Conservation (phyloP, 2,888 invertebrate species). For the Diarsia dahlii region DNA sequence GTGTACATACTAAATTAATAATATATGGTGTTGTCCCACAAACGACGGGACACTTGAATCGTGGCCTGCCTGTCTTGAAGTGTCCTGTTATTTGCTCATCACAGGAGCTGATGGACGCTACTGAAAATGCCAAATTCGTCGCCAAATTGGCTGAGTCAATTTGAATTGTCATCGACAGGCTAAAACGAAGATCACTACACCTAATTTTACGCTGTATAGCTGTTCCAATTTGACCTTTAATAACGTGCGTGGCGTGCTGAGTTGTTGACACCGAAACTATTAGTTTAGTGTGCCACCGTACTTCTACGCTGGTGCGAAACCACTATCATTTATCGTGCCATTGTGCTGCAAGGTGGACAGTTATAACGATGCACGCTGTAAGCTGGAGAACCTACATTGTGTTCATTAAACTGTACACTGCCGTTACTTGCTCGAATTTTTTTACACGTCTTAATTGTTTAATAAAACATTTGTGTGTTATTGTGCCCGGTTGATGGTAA, state of each 20-base stretch:
- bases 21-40: too few relatives aligned
- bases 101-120: too few relatives aligned
- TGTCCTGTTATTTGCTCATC: too few relatives aligned
- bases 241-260: conserved; percentile 9
- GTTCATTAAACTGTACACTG: conserved; percentile 62
- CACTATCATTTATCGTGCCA: conserved; percentile 50
- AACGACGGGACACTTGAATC: too few relatives aligned
- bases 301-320: conserved; percentile 9
- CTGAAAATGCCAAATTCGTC: too few relatives aligned
- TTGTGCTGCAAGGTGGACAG: conserved; percentile 69
- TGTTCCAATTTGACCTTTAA: background rate
- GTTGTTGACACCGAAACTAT: background rate
- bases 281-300: conserved; percentile 18
- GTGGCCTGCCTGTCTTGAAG: too few relatives aligned
- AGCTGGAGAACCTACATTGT: conserved; percentile 71
- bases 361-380: conserved; percentile 67
- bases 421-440: conserved; percentile 64
- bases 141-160: too few relatives aligned
- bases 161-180: too few relatives aligned
- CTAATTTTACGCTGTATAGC: too few relatives aligned
- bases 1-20: too few relatives aligned
- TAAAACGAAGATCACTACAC: too few relatives aligned
- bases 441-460: conserved; percentile 38
- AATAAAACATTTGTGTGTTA: conserved; percentile 9
- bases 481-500: too few relatives aligned